Evolutionary conservation across 1,140 invertebrate species (phyloP).

Genomic region (Mycetomoellerius zeteki): DNA sequence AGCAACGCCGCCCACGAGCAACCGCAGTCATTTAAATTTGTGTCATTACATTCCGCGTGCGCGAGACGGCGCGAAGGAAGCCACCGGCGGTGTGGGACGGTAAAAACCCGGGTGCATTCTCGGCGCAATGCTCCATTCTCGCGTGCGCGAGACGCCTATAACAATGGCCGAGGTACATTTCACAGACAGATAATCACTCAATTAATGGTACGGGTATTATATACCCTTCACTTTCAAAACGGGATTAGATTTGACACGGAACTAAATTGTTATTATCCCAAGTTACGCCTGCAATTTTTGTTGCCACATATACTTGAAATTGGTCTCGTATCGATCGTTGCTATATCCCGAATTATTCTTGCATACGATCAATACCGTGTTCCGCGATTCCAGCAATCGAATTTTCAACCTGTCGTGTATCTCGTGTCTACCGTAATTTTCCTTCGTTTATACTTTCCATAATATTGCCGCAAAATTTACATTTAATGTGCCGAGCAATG

Average conservation of each 20-base stretch:
- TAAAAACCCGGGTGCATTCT: constrained; percentile 11
- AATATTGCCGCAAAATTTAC: background rate
- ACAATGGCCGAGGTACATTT: constrained; percentile 6
- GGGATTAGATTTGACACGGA: background rate
- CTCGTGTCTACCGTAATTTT: background rate
- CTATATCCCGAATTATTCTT: constrained; percentile 7
- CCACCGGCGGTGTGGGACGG: constrained; percentile 49
- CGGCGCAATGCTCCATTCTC: background rate
- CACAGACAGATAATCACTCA: constrained; percentile 1
- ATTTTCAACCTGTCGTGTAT: background rate
- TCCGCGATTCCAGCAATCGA: background rate
- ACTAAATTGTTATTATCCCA: background rate
- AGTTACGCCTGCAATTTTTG: background rate
- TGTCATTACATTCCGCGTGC: constrained; percentile 76
- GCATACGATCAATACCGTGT: background rate
- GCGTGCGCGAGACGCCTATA: background rate
- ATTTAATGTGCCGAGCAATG: constrained; percentile 3
- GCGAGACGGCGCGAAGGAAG: constrained; percentile 26
- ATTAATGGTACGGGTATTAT: constrained; percentile 29
- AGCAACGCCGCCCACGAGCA: constrained; percentile 76
- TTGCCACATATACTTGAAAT: background rate
- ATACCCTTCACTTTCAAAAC: constrained; percentile 12
- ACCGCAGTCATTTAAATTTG: constrained; percentile 80
- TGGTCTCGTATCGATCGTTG: background rate
- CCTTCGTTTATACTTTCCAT: background rate